A percentile compares a stretch with the other conserved stretches of the same genome.
These are phyloP conservation scores for Apteryx mantelli DNA, from an alignment of 2,113 vertebrate genomes.

Conservation along the genomic window DNA sequence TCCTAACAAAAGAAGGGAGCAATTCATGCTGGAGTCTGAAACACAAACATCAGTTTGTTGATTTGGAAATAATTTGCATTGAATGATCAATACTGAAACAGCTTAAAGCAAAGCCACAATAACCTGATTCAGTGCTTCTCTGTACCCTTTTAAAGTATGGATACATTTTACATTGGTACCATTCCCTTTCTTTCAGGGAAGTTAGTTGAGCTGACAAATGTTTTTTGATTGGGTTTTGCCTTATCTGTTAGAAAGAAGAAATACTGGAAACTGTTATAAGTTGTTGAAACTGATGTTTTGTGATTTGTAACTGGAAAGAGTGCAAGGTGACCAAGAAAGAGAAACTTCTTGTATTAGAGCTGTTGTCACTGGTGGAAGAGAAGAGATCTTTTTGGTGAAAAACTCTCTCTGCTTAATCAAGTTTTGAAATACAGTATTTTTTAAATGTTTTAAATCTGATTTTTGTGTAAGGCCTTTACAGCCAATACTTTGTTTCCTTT, in stretches of 20 bases:
- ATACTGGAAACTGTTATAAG: neutral
- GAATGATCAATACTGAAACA: constrained; percentile 3
- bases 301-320: neutral
- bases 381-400: neutral
- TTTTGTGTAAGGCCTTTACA: neutral
- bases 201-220: neutral
- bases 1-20: constrained; percentile 13
- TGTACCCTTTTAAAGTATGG: neutral
- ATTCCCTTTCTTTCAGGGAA: neutral
- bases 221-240: neutral
- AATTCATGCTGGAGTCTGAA: constrained; percentile 1
- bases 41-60: constrained; percentile 59
- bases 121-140: constrained; percentile 2
- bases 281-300: neutral
- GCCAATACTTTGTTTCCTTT: neutral
- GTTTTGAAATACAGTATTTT: neutral
- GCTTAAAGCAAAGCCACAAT: constrained; percentile 34
- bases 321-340: neutral
- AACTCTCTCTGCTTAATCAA: neutral
- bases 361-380: neutral
- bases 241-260: neutral
- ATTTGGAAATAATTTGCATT: constrained; percentile 51
- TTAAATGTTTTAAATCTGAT: neutral
- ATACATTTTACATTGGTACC: neutral
- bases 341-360: neutral